A percentile compares a stretch with the other conserved stretches of the same genome.
phyloP scores from a whole-genome alignment of 2,797 vertebrate species.

The Sebastes wilsoni region DNA sequence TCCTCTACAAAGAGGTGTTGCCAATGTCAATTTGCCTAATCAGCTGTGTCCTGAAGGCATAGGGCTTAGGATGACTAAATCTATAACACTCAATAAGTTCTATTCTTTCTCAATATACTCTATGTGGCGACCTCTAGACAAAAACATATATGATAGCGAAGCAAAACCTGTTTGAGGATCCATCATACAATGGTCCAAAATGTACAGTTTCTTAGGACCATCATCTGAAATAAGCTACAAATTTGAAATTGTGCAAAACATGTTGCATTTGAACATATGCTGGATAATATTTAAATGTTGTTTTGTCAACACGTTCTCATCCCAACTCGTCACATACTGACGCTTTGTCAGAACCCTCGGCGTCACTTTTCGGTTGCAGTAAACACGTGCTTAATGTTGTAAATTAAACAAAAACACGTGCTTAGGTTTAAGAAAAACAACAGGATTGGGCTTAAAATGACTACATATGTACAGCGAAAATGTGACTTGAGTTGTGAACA shows the following conservation, averaged over 20 bases:
- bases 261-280: background rate
- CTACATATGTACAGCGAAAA: too few relatives aligned
- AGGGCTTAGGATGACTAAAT: background rate
- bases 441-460: too few relatives aligned
- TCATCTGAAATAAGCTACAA: background rate
- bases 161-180: background rate
- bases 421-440: too few relatives aligned
- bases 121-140: background rate
- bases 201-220: background rate
- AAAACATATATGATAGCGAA: background rate
- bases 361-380: too few relatives aligned
- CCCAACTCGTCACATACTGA: too few relatives aligned
- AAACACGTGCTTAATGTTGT: too few relatives aligned
- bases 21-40: constrained; percentile 24
- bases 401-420: too few relatives aligned
- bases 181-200: background rate
- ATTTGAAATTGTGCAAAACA: background rate
- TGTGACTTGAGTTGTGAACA: too few relatives aligned
- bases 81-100: background rate
- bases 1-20: constrained; percentile 8
- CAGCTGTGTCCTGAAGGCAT: background rate
- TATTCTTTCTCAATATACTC: background rate
- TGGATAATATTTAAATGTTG: background rate
- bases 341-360: too few relatives aligned
- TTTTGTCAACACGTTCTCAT: background rate